phyloP scores from a whole-genome alignment of 2,797 vertebrate genomes.

The Chelonia mydas region DNA sequence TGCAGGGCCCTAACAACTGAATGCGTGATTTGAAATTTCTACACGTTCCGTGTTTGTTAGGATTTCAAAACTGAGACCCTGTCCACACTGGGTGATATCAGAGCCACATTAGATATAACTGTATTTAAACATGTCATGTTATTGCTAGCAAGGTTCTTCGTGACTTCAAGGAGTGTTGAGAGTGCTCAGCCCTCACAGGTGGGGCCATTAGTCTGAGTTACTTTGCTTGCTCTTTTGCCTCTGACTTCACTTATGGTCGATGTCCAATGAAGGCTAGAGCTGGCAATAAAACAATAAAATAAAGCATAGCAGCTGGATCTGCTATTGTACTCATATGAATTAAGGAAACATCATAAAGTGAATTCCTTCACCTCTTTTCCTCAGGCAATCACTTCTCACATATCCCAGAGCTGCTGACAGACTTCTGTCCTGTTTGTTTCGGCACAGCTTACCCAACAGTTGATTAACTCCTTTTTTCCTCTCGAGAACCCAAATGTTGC shows the following conservation, averaged over 20 bases:
- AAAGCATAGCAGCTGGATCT: background rate
- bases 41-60: background rate
- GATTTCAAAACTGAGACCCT: background rate
- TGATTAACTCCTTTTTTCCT: constrained; percentile 37
- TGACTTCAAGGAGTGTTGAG: background rate
- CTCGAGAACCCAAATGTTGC: constrained; percentile 44
- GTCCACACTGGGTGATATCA: background rate
- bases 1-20: background rate
- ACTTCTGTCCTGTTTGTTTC: constrained; percentile 47
- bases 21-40: background rate
- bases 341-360: background rate
- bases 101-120: background rate
- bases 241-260: background rate
- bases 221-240: background rate
- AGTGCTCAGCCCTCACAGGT: background rate
- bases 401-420: background rate
- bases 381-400: background rate
- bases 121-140: fast-evolving
- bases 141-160: background rate
- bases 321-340: background rate
- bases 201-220: background rate
- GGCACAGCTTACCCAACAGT: constrained; percentile 66
- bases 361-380: background rate
- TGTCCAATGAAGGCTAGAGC: background rate
- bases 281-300: background rate